A percentile compares a stretch with the other conserved stretches of the same genome.
These are phyloP conservation scores for Parambassis ranga DNA, from an alignment of 2,797 vertebrate species.

Conservation along the genomic window DNA sequence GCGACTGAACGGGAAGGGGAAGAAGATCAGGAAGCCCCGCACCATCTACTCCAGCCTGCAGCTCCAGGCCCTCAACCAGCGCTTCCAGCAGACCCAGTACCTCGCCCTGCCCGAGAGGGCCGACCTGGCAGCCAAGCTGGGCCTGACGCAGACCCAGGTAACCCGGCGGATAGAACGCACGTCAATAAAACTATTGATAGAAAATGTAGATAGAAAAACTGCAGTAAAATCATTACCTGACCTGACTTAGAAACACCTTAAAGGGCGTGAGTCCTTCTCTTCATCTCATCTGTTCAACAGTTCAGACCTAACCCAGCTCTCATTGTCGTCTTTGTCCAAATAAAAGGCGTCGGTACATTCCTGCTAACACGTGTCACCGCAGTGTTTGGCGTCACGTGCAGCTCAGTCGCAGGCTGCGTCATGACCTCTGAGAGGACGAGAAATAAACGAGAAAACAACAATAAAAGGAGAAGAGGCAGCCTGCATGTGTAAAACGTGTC, in stretches of 20 bases:
- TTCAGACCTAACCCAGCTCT: neutral
- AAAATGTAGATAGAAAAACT: too few species aligned
- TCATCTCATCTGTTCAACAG: neutral
- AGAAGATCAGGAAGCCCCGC: conserved; percentile 90
- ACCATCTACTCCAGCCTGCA: conserved; percentile 94
- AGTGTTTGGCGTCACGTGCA: neutral
- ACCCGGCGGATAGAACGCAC: neutral
- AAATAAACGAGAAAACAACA: neutral
- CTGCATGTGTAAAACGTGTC: neutral
- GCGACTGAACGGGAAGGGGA: conserved; percentile 83
- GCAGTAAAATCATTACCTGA: neutral
- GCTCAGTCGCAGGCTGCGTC: neutral
- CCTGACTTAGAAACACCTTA: neutral
- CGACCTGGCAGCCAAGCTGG: conserved; percentile 88
- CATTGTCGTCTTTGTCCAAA: neutral
- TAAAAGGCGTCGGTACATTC: conserved; percentile 10
- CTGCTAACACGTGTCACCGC: neutral
- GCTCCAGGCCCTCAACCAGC: conserved; percentile 91
- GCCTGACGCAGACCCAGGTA: conserved; percentile 95
- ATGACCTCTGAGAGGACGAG: neutral
- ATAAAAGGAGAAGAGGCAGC: neutral
- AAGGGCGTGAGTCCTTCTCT: neutral
- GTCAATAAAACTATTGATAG: too few species aligned
- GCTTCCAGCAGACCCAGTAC: conserved; percentile 95
- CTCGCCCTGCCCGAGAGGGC: conserved; percentile 90